These are phyloP conservation scores for Lepus oiostolus DNA, from an alignment of 2,797 vertebrate genomes.

Conservation along the genomic window DNA sequence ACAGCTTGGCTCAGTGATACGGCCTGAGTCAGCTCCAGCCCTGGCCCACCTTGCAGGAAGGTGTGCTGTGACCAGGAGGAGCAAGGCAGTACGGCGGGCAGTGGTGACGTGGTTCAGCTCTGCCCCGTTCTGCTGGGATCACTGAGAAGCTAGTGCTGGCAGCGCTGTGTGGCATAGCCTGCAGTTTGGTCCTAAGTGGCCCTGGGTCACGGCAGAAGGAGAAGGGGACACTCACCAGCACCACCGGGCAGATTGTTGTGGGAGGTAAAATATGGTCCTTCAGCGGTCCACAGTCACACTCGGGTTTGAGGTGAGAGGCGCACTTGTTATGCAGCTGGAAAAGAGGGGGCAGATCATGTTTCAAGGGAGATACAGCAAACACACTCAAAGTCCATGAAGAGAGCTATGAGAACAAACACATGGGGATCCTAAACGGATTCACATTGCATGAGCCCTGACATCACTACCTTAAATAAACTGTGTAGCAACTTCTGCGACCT, in stretches of 20 bases:
- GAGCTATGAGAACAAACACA: constrained; percentile 54
- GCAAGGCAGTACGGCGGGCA: constrained; percentile 61
- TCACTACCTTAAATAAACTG: neutral
- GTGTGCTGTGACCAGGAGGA: constrained; percentile 74
- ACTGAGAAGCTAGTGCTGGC: constrained; percentile 30
- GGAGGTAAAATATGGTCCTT: constrained; percentile 97
- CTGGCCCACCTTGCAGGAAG: constrained; percentile 73
- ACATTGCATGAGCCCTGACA: neutral
- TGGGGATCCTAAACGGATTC: neutral
- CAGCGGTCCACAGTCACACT: constrained; percentile 96
- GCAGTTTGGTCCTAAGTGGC: accelerated
- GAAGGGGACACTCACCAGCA: constrained; percentile 92
- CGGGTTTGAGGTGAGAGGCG: constrained; percentile 96
- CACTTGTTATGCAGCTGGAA: constrained; percentile 97
- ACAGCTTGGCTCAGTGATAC: constrained; percentile 85
- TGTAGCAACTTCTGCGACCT: neutral
- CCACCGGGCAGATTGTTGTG: constrained; percentile 95
- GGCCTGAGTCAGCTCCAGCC: constrained; percentile 85
- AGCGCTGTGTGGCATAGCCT: neutral
- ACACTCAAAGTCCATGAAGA: constrained; percentile 19
- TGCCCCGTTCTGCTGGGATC: neutral
- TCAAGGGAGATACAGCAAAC: neutral
- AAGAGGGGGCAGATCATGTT: constrained; percentile 23
- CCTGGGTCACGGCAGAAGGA: constrained; percentile 26
- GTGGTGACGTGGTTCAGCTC: constrained; percentile 32